Conservation (phyloP, 2,888 invertebrate genomes). For the Eulithis prunata region DNA sequence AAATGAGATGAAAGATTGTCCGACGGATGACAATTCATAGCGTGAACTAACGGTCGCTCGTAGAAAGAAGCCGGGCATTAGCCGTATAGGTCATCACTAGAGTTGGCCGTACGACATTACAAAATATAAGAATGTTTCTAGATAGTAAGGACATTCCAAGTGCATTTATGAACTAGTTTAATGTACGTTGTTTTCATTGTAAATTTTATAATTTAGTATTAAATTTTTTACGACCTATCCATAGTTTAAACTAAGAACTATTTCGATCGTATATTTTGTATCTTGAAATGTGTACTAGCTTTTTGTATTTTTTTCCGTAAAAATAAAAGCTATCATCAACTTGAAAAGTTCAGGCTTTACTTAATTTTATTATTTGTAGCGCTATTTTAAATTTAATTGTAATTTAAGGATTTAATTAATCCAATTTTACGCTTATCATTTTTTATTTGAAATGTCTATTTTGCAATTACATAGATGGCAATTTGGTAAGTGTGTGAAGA, state of each 20-base stretch:
- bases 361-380: constrained; percentile 12
- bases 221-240: constrained; percentile 2
- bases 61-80: too few species aligned
- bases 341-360: constrained; percentile 3
- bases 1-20: too few species aligned
- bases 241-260: constrained; percentile 11
- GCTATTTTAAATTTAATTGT: constrained; percentile 29
- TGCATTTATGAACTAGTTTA: constrained; percentile 39
- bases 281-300: constrained; percentile 21
- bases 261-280: constrained; percentile 25
- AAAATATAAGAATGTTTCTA: constrained; percentile 14
- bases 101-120: background rate
- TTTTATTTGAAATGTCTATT: constrained; percentile 33
- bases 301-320: constrained; percentile 17
- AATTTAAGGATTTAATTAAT: constrained; percentile 22
- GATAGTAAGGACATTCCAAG: constrained; percentile 32
- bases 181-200: constrained; percentile 29
- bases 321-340: constrained; percentile 8
- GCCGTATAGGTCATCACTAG: too few species aligned
- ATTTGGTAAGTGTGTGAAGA: constrained; percentile 28
- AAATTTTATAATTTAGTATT: constrained; percentile 26
- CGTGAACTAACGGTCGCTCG: too few species aligned
- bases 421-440: constrained; percentile 36
- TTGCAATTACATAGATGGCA: constrained; percentile 15
- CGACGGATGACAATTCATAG: too few species aligned